Evolutionary conservation across 2,797 vertebrate species (phyloP).

Genomic region (Picus viridis): DNA sequence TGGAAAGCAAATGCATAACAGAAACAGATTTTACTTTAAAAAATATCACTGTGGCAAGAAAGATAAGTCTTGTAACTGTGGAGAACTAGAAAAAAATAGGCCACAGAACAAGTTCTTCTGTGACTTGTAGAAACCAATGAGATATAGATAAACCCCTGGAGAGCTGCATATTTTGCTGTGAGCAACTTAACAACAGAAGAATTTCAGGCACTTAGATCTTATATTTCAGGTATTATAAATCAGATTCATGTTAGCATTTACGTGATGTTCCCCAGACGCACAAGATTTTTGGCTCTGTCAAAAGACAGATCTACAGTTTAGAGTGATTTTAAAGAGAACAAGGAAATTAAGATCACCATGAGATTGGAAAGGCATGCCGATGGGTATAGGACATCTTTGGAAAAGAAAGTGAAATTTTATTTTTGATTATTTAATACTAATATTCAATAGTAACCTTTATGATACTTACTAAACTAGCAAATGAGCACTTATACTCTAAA

Average conservation of each 20-base stretch:
- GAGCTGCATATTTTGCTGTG: neutral
- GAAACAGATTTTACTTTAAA: neutral
- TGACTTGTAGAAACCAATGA: neutral
- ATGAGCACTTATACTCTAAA: neutral
- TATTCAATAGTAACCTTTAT: neutral
- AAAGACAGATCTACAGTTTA: neutral
- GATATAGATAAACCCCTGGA: neutral
- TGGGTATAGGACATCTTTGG: neutral
- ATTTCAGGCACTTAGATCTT: neutral
- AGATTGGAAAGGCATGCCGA: neutral
- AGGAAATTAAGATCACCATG: neutral
- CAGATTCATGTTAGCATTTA: neutral
- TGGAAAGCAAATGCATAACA: neutral
- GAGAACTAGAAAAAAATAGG: neutral
- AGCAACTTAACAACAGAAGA: neutral
- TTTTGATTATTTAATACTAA: neutral
- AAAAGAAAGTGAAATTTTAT: neutral
- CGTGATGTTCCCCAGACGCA: neutral
- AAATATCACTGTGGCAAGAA: neutral
- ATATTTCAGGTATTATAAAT: neutral
- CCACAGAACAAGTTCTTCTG: neutral
- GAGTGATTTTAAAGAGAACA: neutral
- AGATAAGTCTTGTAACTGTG: neutral
- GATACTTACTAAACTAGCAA: neutral
- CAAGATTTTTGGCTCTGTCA: neutral